A percentile compares a stretch with the other conserved stretches of the same genome.
Evolutionary conservation across 2,888 invertebrate species (phyloP).

Genomic region (Pseudoips prasinana): DNA sequence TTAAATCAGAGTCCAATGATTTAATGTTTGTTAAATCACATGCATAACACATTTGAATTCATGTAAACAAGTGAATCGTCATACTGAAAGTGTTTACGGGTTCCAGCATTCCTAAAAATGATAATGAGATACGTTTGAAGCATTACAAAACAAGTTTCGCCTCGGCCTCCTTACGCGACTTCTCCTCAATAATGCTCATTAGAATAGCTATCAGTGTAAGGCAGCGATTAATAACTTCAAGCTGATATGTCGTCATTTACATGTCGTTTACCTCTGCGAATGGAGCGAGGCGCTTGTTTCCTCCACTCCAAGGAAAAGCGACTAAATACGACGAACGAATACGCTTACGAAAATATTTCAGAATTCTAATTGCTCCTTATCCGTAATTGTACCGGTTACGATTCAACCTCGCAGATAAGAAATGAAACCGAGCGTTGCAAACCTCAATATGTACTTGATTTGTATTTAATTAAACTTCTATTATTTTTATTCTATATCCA

Average conservation of each 20-base stretch:
- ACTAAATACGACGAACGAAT: constrained; percentile 37
- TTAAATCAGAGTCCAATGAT: constrained; percentile 29
- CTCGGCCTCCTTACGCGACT: constrained; percentile 72
- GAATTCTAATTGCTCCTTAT: constrained; percentile 66
- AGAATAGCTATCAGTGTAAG: constrained; percentile 78
- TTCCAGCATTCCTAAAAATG: constrained; percentile 42
- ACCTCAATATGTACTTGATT: constrained; percentile 48
- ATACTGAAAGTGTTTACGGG: constrained; percentile 31
- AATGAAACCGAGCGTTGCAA: constrained; percentile 35
- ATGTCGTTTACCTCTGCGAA: constrained; percentile 75
- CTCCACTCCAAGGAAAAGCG: constrained; percentile 56
- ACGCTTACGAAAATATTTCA: constrained; percentile 45
- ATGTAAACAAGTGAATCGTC: constrained; percentile 20
- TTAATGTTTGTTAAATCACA: constrained; percentile 16
- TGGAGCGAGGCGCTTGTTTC: constrained; percentile 48
- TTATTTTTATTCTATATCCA: no score
- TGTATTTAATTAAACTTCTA: constrained; percentile 21
- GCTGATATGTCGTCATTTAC: constrained; percentile 68
- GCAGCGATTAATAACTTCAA: constrained; percentile 76
- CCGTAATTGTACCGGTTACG: constrained; percentile 53
- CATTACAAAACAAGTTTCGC: constrained; percentile 58
- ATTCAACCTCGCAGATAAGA: constrained; percentile 57
- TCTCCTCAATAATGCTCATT: constrained; percentile 68
- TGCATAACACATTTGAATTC: constrained; percentile 17
- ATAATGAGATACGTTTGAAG: constrained; percentile 35